phyloP scores from a whole-genome alignment of 2,888 invertebrate species.

The Lithophane leautieri region DNA sequence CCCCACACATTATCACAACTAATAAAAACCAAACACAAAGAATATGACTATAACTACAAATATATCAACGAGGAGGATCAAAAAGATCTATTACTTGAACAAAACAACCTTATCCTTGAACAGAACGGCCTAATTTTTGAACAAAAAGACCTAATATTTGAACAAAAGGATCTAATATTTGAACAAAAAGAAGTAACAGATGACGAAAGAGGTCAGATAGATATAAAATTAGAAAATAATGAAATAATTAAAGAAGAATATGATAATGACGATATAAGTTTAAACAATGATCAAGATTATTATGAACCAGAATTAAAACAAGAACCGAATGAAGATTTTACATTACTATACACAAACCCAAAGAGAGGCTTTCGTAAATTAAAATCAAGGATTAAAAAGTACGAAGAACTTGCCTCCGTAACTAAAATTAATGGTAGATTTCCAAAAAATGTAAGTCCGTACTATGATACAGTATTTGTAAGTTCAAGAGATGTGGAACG shows the following conservation, averaged over 20 bases:
- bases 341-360: not conserved
- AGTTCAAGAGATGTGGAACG: slow-evolving; percentile 66
- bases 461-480: slow-evolving; percentile 59
- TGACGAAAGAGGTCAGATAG: not conserved
- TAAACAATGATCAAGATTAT: slow-evolving; percentile 37
- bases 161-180: slow-evolving; percentile 3
- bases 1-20: slow-evolving; percentile 41
- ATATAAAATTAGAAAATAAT: slow-evolving; percentile 49
- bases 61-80: slow-evolving; percentile 19
- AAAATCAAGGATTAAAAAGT: slow-evolving; percentile 31
- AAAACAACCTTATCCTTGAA: not conserved
- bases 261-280: not conserved
- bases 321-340: not conserved
- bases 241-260: slow-evolving; percentile 50
- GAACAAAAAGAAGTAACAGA: slow-evolving; percentile 10
- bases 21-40: slow-evolving; percentile 20
- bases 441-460: slow-evolving; percentile 6
- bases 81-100: not conserved
- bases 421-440: slow-evolving; percentile 14
- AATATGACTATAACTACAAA: slow-evolving; percentile 32
- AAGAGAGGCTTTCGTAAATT: slow-evolving; percentile 12
- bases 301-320: slow-evolving; percentile 37
- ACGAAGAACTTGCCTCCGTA: slow-evolving; percentile 26
- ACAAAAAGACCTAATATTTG: not conserved
- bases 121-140: not conserved